Evolutionary conservation across 2,113 vertebrate species (phyloP).

Genomic region (Brienomyrus brachyistius): DNA sequence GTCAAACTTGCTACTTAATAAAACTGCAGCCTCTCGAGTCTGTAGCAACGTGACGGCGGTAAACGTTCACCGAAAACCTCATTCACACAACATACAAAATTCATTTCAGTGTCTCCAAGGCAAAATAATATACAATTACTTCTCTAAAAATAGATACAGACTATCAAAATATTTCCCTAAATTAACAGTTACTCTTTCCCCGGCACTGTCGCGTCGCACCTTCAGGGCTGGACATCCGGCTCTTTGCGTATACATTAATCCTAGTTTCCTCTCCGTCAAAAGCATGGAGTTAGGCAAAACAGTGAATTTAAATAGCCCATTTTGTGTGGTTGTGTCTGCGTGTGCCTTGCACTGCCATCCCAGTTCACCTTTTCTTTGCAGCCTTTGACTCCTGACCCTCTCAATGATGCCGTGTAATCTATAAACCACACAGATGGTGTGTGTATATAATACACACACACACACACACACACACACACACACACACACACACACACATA

Average conservation of each 20-base stretch:
- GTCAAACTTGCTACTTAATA: not conserved
- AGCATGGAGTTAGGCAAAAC: not conserved
- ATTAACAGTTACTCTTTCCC: not conserved
- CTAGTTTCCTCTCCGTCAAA: not conserved
- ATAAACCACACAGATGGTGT: not conserved
- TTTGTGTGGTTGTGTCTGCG: not conserved
- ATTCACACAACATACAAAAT: not conserved
- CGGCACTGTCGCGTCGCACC: not conserved
- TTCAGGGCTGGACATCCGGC: not conserved
- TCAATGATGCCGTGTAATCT: not conserved
- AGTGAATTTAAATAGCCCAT: not conserved
- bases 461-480: too few species aligned
- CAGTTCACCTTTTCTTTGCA: not conserved
- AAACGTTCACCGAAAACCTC: not conserved
- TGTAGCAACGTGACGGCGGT: not conserved
- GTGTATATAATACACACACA: not conserved
- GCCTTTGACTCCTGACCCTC: not conserved
- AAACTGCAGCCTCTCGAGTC: not conserved
- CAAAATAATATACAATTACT: not conserved
- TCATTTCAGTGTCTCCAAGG: not conserved
- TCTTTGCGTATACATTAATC: not conserved
- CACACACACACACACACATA: too few species aligned
- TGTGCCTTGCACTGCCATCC: not conserved
- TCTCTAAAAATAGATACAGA: not conserved
- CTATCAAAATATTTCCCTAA: not conserved